phyloP scores from a whole-genome alignment of 2,888 invertebrate species.

The Meteorus colon region DNA sequence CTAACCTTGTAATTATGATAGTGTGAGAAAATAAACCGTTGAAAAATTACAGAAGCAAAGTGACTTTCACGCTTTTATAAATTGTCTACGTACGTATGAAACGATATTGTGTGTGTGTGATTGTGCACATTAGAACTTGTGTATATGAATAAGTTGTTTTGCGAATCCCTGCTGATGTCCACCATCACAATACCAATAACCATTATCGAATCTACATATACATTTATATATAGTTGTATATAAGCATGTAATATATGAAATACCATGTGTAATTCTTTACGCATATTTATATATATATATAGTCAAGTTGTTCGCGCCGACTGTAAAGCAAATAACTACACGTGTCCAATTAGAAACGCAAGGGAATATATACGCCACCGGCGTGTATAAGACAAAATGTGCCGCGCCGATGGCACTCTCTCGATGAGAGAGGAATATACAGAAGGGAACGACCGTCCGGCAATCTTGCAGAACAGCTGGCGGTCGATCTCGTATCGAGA shows the following conservation, averaged over 20 bases:
- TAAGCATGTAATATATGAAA: neutral
- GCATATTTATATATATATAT: neutral
- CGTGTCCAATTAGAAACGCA: constrained; percentile 65
- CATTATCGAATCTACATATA: neutral
- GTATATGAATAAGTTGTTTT: neutral
- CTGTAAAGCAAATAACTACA: constrained; percentile 63
- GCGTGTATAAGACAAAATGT: constrained; percentile 5
- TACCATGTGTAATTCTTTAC: constrained; percentile 10
- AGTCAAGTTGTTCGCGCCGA: constrained; percentile 19
- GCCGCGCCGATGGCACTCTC: constrained; percentile 14
- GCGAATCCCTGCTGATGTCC: constrained; percentile 6
- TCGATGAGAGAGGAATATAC: constrained; percentile 23
- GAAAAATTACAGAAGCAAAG: neutral
- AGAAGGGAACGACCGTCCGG: neutral
- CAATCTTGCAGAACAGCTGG: neutral
- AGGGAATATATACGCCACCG: constrained; percentile 30
- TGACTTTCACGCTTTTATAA: no score
- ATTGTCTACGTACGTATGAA: constrained; percentile 12
- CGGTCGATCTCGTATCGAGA: neutral
- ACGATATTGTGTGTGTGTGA: constrained; percentile 9
- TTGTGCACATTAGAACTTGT: neutral
- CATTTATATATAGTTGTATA: constrained; percentile 1
- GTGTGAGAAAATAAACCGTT: constrained; percentile 38
- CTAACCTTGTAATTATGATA: constrained; percentile 43
- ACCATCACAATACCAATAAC: constrained; percentile 13